Percentiles rank a stretch among this genome's conserved stretches.
phyloP scores from a whole-genome alignment of 23 tunicate genomes.

The Ascidia mentula region DNA sequence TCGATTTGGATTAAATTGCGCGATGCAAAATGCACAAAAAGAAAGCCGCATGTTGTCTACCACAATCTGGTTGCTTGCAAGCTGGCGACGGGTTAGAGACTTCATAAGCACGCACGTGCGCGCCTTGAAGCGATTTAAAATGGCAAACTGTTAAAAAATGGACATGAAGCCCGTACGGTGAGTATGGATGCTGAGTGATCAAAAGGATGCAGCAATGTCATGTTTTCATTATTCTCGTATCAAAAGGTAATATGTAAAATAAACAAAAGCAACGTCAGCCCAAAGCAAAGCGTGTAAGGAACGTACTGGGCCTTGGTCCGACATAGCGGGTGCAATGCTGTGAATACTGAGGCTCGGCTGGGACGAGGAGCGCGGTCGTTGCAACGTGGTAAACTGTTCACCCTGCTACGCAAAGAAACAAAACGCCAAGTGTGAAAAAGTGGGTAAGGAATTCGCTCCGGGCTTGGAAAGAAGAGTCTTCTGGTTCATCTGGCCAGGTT shows the following conservation, averaged over 20 bases:
- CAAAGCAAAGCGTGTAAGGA: slow-evolving; percentile 2
- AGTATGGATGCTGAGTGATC: background rate
- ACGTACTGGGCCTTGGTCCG: slow-evolving; percentile 5
- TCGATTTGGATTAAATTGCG: too few relatives aligned
- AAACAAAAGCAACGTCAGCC: background rate
- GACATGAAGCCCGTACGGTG: too few relatives aligned
- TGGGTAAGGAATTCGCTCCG: too few relatives aligned
- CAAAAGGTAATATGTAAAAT: too few relatives aligned
- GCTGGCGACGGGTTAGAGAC: background rate
- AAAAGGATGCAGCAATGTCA: background rate
- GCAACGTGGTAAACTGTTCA: slow-evolving; percentile 15
- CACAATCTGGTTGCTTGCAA: too few relatives aligned
- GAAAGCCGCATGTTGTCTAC: too few relatives aligned
- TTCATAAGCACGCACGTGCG: slow-evolving; percentile 1
- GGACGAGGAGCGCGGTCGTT: slow-evolving; percentile 77
- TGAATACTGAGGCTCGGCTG: slow-evolving; percentile 79
- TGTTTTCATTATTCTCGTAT: too few relatives aligned
- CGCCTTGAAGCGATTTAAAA: background rate
- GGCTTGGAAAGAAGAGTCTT: too few relatives aligned
- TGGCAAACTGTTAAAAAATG: background rate
- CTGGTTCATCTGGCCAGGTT: too few relatives aligned
- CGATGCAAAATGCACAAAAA: too few relatives aligned
- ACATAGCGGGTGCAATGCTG: slow-evolving; percentile 32
- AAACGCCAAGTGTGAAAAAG: too few relatives aligned
- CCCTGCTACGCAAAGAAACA: slow-evolving; percentile 1